phyloP scores from a whole-genome alignment of 2,113 vertebrate species.

The Lophura nycthemera region DNA sequence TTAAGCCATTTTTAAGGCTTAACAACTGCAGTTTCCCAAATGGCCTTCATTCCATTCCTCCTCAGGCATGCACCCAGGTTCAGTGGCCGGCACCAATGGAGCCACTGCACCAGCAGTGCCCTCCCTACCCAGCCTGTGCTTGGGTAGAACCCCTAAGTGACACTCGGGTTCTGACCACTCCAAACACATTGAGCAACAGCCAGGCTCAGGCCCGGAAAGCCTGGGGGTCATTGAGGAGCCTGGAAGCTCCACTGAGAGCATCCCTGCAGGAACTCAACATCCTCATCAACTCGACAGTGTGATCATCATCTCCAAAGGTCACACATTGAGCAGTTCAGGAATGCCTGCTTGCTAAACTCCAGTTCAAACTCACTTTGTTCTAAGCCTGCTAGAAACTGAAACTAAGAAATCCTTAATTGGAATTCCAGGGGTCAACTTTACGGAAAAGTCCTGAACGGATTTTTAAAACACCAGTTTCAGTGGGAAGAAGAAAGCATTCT shows the following conservation, averaged over 20 bases:
- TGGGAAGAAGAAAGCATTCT: rapidly evolving
- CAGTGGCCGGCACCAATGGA: no score
- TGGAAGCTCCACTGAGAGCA: neutral
- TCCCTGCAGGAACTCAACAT: neutral
- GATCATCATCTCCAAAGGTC: neutral
- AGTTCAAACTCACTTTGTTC: neutral
- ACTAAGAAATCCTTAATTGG: neutral
- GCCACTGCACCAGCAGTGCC: no score
- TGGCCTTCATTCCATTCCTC: neutral
- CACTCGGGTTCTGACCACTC: no score
- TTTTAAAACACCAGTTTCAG: neutral
- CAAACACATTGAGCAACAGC: neutral
- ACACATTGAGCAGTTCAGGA: neutral
- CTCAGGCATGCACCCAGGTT: rapidly evolving
- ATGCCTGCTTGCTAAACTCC: no score
- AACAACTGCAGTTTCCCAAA: constrained; percentile 8
- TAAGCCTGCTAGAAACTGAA: neutral
- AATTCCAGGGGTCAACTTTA: neutral
- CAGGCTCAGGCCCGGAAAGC: no score
- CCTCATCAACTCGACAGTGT: neutral
- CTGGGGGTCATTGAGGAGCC: no score
- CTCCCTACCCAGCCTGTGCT: no score
- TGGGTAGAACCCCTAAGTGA: neutral
- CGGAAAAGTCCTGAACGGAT: neutral
- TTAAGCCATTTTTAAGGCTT: neutral